Evolutionary conservation across 53 echinoderm and acorn worm species (phyloP), one percentile per base, ranked within the genome.

Genomic region (Echinometra lucunter): DNA sequence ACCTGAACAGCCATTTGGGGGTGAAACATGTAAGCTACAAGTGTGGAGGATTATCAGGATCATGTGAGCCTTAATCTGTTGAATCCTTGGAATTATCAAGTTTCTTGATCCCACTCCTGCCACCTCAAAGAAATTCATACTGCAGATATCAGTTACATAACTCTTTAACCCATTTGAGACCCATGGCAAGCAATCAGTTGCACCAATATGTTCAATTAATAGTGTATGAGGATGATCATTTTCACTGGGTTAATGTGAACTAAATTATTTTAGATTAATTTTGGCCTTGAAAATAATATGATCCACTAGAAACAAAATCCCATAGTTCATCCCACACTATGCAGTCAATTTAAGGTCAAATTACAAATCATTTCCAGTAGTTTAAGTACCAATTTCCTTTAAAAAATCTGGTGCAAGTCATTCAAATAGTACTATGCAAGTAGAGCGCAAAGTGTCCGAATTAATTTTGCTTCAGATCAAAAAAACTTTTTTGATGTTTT

Each of bases 41-140:
- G 78, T 78, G 19, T 42, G 19, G 42, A 16, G 78, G 78, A 78
- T 75, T 75, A 38, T 18, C 19, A 38, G 42, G 38, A 78, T 38
- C 38, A 78, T 78, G 19, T 78, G 42, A 21, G 42, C 78, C 42
- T 56, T 78, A 78, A 78, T 78, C 42, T 78, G 78, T 78, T 42
- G 78, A 78, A 40, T 78, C 78, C 78, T 78, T 17, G 42, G 78
- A 78, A 15, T 78, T 42, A 42, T 78, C 78, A 78, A 53, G 57
- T 88, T 88, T 83, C 85, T 7, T 1, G 19, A 23, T 83, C 45
- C 88, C 35, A 53, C 16, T 56, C 56, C 88, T 57, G 53, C 2
- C 55, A 53, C 56, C 15, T 16, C 44, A 83, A 88, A 28, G 38
- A 88, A 88, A 88, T 38, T 88, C 13, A 88, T 53, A 56, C 34